These are phyloP conservation scores for Laupala kohalensis DNA, from an alignment of 1,140 invertebrate species.

Conservation along the genomic window DNA sequence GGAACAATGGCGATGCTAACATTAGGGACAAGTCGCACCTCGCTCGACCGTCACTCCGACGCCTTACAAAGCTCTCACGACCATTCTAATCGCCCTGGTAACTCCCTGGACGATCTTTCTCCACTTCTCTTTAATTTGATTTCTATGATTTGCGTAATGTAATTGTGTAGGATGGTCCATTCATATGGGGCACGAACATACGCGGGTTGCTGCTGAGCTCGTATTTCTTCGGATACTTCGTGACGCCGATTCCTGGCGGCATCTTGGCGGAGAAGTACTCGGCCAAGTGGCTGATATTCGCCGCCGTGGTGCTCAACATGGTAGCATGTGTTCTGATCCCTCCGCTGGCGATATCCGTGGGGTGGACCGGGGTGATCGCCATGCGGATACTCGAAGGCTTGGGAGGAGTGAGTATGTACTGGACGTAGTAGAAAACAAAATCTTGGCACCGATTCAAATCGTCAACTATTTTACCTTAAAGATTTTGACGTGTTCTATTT, in stretches of 20 bases:
- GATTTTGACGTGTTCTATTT: no score
- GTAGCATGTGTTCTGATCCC: constrained; percentile 55
- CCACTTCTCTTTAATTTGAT: no score
- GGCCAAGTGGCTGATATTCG: constrained; percentile 72
- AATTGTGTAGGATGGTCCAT: constrained; percentile 61
- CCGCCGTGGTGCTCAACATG: constrained; percentile 62
- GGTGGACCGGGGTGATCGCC: constrained; percentile 42
- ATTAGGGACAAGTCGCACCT: no score
- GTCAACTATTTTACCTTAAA: no score
- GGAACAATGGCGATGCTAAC: no score
- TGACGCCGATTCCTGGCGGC: constrained; percentile 66
- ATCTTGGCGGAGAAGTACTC: constrained; percentile 61
- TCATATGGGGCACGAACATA: constrained; percentile 47
- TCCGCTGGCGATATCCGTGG: constrained; percentile 42
- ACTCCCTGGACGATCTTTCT: no score
- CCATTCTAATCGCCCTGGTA: no score
- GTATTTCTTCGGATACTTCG: constrained; percentile 76
- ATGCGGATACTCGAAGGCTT: constrained; percentile 67
- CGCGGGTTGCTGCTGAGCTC: constrained; percentile 61
- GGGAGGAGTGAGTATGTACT: constrained; percentile 56
- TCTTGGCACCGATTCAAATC: no score
- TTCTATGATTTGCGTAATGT: no score
- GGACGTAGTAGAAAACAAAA: no score
- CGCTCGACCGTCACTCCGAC: no score
- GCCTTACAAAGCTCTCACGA: no score